Evolutionary conservation across 2,797 vertebrate species (phyloP).

Genomic region (Malacoctenus gilli): DNA sequence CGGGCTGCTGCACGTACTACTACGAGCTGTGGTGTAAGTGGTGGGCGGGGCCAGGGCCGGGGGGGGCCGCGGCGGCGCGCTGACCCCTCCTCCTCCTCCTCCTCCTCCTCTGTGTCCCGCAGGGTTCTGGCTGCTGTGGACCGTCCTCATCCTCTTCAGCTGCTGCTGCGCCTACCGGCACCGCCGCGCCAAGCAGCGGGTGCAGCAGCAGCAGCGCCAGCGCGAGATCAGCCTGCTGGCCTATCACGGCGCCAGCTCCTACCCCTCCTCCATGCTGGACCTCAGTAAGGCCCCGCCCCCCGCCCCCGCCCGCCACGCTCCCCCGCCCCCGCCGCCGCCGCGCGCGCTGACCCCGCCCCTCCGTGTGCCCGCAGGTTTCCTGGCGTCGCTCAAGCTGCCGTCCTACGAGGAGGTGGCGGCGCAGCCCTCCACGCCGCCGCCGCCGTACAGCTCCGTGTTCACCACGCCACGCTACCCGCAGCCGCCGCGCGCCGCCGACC

Average conservation of each 20-base stretch:
- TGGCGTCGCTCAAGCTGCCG: slow-evolving; percentile 92
- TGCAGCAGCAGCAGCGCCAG: slow-evolving; percentile 95
- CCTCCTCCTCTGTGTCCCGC: slow-evolving; percentile 31
- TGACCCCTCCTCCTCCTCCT: too few species aligned
- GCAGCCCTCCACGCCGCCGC: slow-evolving; percentile 89
- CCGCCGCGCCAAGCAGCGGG: slow-evolving; percentile 89
- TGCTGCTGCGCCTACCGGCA: slow-evolving; percentile 96
- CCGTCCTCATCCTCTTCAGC: slow-evolving; percentile 93
- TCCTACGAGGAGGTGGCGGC: slow-evolving; percentile 94
- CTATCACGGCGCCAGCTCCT: slow-evolving; percentile 90
- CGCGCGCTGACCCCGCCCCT: neutral
- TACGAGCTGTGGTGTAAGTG: slow-evolving; percentile 95
- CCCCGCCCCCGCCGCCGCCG: too few species aligned
- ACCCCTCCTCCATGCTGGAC: slow-evolving; percentile 86
- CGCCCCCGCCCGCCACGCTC: too few species aligned
- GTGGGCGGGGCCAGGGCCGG: too few species aligned
- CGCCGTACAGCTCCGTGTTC: slow-evolving; percentile 88
- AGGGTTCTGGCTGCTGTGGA: slow-evolving; percentile 99
- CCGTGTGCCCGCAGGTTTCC: slow-evolving; percentile 80
- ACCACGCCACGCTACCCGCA: slow-evolving; percentile 75
- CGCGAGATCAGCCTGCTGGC: slow-evolving; percentile 95
- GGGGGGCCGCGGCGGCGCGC: too few species aligned
- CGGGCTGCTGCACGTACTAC: slow-evolving; percentile 97
- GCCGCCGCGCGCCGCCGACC: slow-evolving; percentile 64
- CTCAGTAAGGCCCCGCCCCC: slow-evolving; percentile 61